Base-by-base conservation (phyloP, 2,888 invertebrate genomes). In the Spilarctia lutea region DNA sequence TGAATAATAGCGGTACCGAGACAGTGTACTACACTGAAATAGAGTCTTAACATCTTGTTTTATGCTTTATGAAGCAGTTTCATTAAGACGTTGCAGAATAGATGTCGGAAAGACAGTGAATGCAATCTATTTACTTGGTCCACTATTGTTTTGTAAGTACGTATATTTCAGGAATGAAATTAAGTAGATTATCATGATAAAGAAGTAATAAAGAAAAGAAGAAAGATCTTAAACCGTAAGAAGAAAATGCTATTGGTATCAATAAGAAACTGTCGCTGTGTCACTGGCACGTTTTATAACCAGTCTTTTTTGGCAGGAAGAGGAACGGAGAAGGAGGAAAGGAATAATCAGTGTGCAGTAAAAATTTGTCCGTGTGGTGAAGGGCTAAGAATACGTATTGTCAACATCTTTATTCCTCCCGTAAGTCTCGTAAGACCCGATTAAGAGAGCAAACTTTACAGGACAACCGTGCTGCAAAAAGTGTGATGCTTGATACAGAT, bases 1-100 rank as follows among this genome's bases (percentile, higher is more conserved):
- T 81, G 82, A 81, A 72, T 82, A 78, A 81, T 81, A 74, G 27
- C 56, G 7, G 42, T 71, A 75, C 73, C 75, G 68, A 60, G 74
- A 75, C 71, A 75, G 68, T 73, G 66, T 63, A 72, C 20, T 24
- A 39, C 11, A 67, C 56, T 52, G 30, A 42, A 72, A 60, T 68
- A 33, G 42, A 39, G 65, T 27, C 56, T 67, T 66, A 39, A 52
- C 39, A 27, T 52, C 52, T 18, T 20, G n/a, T 52, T 65, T 65
- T 65, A 72, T 72, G 48, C 56, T 56, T 72, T 72, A 35, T 39
- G 30, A 66, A 72, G 27, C 24, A 72, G 45, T 35, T 65, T 27
- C 8, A 42, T 18, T 1, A 24, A 45, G 18, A 65, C 24, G 65
- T 1, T 48, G 11, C 20, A 30, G 42, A 30, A 63, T 24, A 30